A percentile compares a stretch with the other conserved stretches of the same genome.
Evolutionary conservation across 2,797 vertebrate species (phyloP).

Genomic region (Siniperca scherzeri): DNA sequence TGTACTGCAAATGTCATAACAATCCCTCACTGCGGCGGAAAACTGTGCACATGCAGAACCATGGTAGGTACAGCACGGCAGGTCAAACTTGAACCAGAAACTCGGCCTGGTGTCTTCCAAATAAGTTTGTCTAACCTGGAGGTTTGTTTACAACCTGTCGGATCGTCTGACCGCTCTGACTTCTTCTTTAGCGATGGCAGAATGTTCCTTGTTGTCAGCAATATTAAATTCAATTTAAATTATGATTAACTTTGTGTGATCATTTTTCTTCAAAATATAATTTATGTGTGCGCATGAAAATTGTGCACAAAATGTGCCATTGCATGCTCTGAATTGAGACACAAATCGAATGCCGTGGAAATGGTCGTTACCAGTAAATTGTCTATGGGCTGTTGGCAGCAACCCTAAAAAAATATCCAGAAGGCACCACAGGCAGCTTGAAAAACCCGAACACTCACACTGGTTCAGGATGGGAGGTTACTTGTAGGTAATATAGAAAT

Average conservation of each 20-base stretch:
- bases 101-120: background rate
- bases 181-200: background rate
- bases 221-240: background rate
- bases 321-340: background rate
- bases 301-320: background rate
- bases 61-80: background rate
- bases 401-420: background rate
- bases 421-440: background rate
- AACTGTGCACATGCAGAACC: background rate
- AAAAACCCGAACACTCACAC: background rate
- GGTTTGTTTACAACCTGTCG: background rate
- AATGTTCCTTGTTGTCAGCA: background rate
- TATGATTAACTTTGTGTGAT: background rate
- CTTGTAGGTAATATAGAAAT: constrained; percentile 6
- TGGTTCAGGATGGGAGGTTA: background rate
- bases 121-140: background rate
- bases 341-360: background rate
- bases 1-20: background rate
- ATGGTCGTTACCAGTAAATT: background rate
- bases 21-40: background rate
- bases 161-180: background rate
- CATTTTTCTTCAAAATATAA: background rate
- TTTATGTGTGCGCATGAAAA: background rate
- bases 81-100: background rate
- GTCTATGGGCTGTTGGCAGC: background rate